Evolutionary conservation across 2,888 invertebrate genomes (phyloP), one percentile per base, ranked within the genome.

Genomic region (Cephus sareptanus): DNA sequence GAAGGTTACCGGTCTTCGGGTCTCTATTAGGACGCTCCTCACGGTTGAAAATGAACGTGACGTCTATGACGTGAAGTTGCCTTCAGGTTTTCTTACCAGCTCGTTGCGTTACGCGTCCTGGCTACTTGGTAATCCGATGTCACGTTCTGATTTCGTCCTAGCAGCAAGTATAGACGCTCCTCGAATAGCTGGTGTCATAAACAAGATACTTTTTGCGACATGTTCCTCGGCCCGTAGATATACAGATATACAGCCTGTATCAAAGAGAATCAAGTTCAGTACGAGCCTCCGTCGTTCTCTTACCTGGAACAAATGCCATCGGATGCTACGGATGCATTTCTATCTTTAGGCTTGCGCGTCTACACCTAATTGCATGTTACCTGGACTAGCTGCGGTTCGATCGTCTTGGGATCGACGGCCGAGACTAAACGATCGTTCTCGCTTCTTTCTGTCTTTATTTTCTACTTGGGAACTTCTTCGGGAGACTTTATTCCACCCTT

Each of bases 31-130:
- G 79, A 89, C 88, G 84, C 89, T 77, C 74, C 73, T 85, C 89
- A 89, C 89, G 89, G 82, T 69, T 85, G 75, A 81, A 81, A 79
- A 80, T 76, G 83, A 84, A 88, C 87, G 88, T 87, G 88, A 86
- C 79, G 78, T 76, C 77, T 75, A 76, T 76, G 76, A 76, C 79
- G 79, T 79, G 76, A 79, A 75, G 33, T 31, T 71, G 31, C 31
- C 31, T 71, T 71, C 31, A 71, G 30, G 33, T 71, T 71, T 71
- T 71, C 33, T 31, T 71, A 23, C 31, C 75, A 71, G 77, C 73
- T 74, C 13, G 76, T 75, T 30, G 75, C 69, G 37, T 56, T 15
- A 73, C 75, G 69, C 56, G 35, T 31, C 13, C 34, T 68, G 37
- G 75, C 77, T 77, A 77, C 77, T 79, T 73, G 77, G 78, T 77